Percentiles rank a stretch among this genome's conserved stretches.
Evolutionary conservation across 1,140 invertebrate species (phyloP).

Genomic region (Adelges cooleyi): DNA sequence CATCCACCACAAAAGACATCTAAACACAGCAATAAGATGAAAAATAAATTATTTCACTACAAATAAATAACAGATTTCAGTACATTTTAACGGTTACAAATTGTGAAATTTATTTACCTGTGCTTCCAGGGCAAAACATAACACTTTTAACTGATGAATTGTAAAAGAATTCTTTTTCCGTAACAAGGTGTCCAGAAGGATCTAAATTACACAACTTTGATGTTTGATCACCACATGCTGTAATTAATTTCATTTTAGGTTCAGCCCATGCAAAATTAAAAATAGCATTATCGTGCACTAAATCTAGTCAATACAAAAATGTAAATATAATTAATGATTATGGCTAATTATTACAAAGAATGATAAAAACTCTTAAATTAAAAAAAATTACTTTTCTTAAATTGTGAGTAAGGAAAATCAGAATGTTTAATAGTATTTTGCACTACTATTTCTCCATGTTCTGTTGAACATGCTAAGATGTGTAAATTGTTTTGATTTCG

Average conservation of each 20-base stretch:
- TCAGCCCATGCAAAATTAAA: constrained; percentile 11
- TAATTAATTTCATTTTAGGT: constrained; percentile 13
- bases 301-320: neutral
- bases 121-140: constrained; percentile 4
- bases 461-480: neutral
- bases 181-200: neutral
- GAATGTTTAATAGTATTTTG: neutral
- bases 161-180: neutral
- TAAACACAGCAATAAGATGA: neutral
- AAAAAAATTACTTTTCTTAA: neutral
- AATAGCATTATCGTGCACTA: neutral
- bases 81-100: too few relatives aligned
- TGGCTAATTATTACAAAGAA: neutral
- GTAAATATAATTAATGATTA: neutral
- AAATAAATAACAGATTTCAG: too few relatives aligned
- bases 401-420: neutral
- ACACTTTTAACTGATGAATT: constrained; percentile 9
- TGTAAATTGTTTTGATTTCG: constrained; percentile 15
- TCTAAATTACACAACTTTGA: neutral
- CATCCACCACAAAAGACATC: constrained; percentile 9
- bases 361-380: neutral
- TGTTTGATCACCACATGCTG: neutral
- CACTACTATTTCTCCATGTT: constrained; percentile 3
- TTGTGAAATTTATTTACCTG: too few relatives aligned
- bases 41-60: too few relatives aligned